Evolutionary conservation across 2,113 vertebrate species (phyloP).

Genomic region (Hippocampus barbouri): DNA sequence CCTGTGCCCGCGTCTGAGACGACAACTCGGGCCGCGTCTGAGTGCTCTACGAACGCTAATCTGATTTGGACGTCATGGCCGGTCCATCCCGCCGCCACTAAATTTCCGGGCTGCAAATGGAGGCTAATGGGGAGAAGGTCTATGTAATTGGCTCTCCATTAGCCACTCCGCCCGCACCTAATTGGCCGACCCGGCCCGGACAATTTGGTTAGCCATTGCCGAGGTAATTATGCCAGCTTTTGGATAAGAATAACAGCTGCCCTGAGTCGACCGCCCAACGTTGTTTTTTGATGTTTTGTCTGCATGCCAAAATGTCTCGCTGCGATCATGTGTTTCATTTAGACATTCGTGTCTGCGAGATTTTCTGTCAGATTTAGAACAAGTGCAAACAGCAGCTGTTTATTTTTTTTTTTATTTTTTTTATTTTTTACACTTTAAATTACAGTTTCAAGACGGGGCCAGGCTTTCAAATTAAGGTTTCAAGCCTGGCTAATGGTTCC

Average conservation of each 20-base stretch:
- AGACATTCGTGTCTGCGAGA: neutral
- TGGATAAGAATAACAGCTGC: neutral
- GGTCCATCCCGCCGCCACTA: neutral
- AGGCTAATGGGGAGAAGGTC: conserved; percentile 2
- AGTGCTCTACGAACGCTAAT: neutral
- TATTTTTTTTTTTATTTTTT: neutral
- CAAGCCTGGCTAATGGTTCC: neutral
- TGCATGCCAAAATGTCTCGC: neutral
- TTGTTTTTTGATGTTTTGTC: neutral
- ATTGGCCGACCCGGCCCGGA: neutral
- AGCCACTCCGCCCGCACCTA: neutral
- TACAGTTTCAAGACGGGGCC: neutral
- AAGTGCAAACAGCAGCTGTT: neutral
- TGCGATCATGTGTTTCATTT: neutral
- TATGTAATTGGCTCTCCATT: neutral
- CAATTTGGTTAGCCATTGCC: conserved; percentile 4
- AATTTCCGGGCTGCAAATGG: neutral
- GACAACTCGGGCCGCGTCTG: neutral
- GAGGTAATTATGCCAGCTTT: neutral
- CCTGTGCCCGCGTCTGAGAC: neutral
- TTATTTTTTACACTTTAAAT: neutral
- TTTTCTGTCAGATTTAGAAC: neutral
- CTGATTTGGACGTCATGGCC: neutral
- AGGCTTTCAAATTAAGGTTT: neutral
- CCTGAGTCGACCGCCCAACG: neutral